Evolutionary conservation across 2,797 vertebrate species (phyloP).

Genomic region (Linurgus olivaceus): DNA sequence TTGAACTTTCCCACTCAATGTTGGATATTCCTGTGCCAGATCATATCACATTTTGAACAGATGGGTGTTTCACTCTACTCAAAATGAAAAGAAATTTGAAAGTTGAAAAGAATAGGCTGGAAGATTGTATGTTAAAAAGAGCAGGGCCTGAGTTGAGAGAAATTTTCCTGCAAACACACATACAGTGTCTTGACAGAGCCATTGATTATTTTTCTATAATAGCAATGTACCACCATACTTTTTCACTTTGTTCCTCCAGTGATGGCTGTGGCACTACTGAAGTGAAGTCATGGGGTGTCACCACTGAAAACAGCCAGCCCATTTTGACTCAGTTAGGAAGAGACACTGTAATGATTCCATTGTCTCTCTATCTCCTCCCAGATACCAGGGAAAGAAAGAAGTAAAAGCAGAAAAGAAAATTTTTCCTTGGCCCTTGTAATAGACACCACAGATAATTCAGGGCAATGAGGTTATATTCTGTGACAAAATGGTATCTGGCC

Average conservation of each 20-base stretch:
- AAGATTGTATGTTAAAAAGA: neutral
- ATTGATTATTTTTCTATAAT: neutral
- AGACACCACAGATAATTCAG: neutral
- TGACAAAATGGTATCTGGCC: neutral
- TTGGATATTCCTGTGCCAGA: neutral
- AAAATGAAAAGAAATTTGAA: neutral
- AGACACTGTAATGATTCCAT: neutral
- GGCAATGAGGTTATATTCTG: neutral
- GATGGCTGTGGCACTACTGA: neutral
- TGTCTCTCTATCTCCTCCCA: neutral
- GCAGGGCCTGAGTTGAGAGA: neutral
- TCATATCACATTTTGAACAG: neutral
- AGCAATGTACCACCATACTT: neutral
- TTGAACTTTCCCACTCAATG: conserved; percentile 10
- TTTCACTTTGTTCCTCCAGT: neutral
- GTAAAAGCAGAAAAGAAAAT: neutral
- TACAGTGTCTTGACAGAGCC: neutral
- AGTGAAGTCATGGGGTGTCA: neutral
- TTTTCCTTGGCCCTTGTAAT: neutral
- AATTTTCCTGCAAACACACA: neutral
- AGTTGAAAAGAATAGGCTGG: neutral
- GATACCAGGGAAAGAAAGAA: neutral
- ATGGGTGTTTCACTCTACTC: neutral
- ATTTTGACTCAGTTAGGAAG: neutral
- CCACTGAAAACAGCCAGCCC: neutral